Evolutionary conservation across 2,888 invertebrate genomes (phyloP), one percentile per base, ranked within the genome.

Genomic region (Dendrolimus pini): DNA sequence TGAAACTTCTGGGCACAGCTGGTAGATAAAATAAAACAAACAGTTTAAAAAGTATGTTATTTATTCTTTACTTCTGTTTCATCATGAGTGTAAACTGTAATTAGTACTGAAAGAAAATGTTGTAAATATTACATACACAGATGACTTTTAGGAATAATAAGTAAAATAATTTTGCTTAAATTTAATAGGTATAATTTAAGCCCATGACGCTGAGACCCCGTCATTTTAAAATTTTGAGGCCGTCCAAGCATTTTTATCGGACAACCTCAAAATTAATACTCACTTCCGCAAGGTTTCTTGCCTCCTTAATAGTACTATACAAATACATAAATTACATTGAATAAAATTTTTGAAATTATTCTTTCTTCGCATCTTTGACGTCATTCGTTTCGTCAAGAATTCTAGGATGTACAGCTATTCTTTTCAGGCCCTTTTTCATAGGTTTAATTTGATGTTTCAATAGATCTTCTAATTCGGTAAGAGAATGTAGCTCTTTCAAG

Each of bases 161-260:
- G 47, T 47, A 10, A 62, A 41, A 60, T 64, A 61, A 47, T 47
- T 12, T 47, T 12, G 12, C 60, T 59, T 65, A 63, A 59, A 62
- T 64, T 30, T 30, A 65, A 65, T 62, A 69, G 60, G 65, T 58
- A 62, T 64, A 66, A 65, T 60, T 65, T 63, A 66, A 63, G 60
- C 66, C 62, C 62, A 65, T 63, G 65, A 64, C 67, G 64, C 30
- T 63, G 62, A 61, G 64, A 73, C 30, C 30, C 2, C 71, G 73
- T 77, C 75, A 73, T 67, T 66, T 30, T 62, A 58, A 68, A 80
- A 87, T 84, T 85, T 82, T 84, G 90, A 82, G 77, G 85, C 72
- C 85, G 89, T 89, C 89, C 85, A 89, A 90, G 90, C 80, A 66
- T 64, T 66, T 65, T 62, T 75, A 83, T 90, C 89, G 71, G 90